Conservation (phyloP, 2,888 invertebrate species). For the Spilarctia lutea region DNA sequence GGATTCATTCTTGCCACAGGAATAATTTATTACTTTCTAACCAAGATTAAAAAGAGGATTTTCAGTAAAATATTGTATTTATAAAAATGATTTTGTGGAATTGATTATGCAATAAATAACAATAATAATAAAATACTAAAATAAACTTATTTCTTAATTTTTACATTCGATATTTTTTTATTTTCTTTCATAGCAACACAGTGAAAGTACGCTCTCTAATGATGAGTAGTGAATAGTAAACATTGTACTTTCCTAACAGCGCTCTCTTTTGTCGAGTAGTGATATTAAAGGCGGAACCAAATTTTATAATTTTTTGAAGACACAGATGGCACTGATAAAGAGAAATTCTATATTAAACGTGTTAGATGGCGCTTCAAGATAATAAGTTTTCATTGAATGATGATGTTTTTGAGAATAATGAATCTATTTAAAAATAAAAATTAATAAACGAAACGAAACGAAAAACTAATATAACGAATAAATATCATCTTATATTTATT, state of each 20-base stretch:
- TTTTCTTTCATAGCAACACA: constrained; percentile 1
- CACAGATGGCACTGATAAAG: constrained; percentile 4
- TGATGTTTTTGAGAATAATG: background rate
- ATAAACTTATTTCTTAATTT: background rate
- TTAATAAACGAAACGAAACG: too few relatives aligned
- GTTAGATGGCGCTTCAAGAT: constrained; percentile 8
- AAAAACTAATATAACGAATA: too few relatives aligned
- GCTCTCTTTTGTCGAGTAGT: constrained; percentile 39
- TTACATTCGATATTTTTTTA: background rate
- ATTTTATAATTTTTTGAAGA: background rate
- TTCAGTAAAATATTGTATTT: background rate
- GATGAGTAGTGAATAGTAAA: background rate
- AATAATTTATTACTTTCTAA: constrained; percentile 29
- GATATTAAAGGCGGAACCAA: background rate
- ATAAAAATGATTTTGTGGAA: background rate
- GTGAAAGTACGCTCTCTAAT: background rate
- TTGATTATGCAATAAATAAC: background rate
- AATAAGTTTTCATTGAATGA: background rate
- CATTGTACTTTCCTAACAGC: background rate
- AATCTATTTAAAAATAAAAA: background rate
- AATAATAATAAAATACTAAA: background rate
- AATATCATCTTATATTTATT: too few relatives aligned
- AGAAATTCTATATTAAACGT: background rate
- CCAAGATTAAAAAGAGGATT: background rate
- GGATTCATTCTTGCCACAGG: constrained; percentile 33